These are phyloP conservation scores for Scaptomyza graminum DNA, from an alignment of 1,140 invertebrate species.

Conservation along the genomic window DNA sequence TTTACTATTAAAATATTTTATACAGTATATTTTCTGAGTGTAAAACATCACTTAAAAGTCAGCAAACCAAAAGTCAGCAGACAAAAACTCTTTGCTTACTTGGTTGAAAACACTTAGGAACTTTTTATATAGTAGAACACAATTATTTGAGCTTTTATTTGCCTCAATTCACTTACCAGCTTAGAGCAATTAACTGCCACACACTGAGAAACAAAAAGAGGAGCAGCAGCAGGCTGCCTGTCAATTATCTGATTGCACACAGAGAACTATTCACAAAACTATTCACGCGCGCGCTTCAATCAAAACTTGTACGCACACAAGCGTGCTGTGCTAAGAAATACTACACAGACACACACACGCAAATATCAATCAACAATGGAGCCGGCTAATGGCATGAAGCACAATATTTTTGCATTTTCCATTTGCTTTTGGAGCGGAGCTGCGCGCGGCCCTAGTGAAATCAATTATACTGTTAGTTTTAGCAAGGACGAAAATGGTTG, in stretches of 20 bases:
- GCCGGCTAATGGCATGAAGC: conserved; percentile 65
- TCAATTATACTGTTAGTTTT: conserved; percentile 55
- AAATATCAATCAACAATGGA: conserved; percentile 64
- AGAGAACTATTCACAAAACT: conserved; percentile 45
- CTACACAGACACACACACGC: conserved; percentile 30
- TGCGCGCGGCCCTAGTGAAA: conserved; percentile 47
- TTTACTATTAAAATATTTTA: not conserved
- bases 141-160: conserved; percentile 8
- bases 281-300: conserved; percentile 68
- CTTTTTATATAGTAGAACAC: not conserved
- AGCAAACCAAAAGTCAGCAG: conserved; percentile 50
- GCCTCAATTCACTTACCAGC: conserved; percentile 53
- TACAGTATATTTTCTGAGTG: not conserved
- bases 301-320: conserved; percentile 43
- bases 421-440: conserved; percentile 20
- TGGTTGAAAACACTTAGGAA: not conserved
- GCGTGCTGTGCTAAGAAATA: conserved; percentile 6
- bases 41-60: conserved; percentile 59
- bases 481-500: conserved; percentile 21
- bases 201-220: not conserved
- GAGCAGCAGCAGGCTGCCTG: conserved; percentile 8
- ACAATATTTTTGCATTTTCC: conserved; percentile 49
- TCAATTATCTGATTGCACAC: conserved; percentile 61
- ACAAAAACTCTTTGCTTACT: conserved; percentile 7
- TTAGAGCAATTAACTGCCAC: conserved; percentile 23